Percentiles rank a stretch among this genome's conserved stretches.
These are phyloP conservation scores for Pogonomyrmex barbatus DNA, from an alignment of 1,140 invertebrate genomes.

Conservation along the genomic window DNA sequence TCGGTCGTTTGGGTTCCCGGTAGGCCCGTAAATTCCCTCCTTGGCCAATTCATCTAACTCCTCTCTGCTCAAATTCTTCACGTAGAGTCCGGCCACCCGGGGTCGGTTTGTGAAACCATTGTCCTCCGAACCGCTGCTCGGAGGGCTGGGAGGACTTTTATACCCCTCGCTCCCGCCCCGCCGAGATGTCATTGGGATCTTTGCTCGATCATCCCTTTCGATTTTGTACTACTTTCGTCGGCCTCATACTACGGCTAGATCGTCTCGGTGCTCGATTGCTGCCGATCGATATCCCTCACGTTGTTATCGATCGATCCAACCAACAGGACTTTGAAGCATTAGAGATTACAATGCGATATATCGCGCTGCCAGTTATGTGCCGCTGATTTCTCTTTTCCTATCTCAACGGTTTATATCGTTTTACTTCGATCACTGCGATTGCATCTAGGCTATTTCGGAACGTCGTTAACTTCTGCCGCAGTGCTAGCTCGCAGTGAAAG, in stretches of 20 bases:
- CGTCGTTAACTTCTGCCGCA: not conserved
- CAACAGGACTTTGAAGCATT: slow-evolving; percentile 21
- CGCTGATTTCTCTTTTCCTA: not conserved
- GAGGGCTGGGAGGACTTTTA: slow-evolving; percentile 82
- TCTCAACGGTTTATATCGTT: not conserved
- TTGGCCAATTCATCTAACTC: slow-evolving; percentile 76
- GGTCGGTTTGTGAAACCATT: slow-evolving; percentile 82
- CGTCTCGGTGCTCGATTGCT: not conserved
- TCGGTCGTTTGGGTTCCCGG: slow-evolving; percentile 70
- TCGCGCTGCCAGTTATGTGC: not conserved
- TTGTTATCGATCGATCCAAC: slow-evolving; percentile 2
- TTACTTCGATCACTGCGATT: not conserved
- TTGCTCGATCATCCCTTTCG: slow-evolving; percentile 62
- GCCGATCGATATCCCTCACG: not conserved
- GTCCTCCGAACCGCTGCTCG: slow-evolving; percentile 83
- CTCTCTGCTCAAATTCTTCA: slow-evolving; percentile 78
- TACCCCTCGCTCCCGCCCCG: slow-evolving; percentile 82
- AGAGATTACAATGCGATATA: slow-evolving; percentile 14
- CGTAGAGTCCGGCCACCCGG: slow-evolving; percentile 79
- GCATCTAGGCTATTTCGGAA: not conserved
- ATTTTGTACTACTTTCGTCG: not conserved
- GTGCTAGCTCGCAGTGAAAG: not conserved
- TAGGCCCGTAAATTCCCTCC: slow-evolving; percentile 75
- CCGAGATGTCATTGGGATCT: slow-evolving; percentile 84
- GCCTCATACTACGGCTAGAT: slow-evolving; percentile 24